phyloP scores from a whole-genome alignment of 2,888 invertebrate genomes.

The Unio pictorum region DNA sequence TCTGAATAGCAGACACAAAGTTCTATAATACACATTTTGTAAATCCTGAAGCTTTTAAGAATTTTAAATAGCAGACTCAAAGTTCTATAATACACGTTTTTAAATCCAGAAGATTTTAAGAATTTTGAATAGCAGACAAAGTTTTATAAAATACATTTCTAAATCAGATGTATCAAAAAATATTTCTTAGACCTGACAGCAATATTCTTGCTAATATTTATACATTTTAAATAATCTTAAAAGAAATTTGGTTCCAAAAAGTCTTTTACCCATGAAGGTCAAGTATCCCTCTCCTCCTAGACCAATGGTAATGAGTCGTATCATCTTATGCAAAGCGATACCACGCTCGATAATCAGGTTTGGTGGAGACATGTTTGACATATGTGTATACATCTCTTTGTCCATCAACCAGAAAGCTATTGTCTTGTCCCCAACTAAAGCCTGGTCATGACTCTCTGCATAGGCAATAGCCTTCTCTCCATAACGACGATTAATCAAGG shows the following conservation, averaged over 20 bases:
- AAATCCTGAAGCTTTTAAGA: too few species aligned
- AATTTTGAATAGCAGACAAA: too few species aligned
- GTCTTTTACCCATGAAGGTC: conserved; percentile 91
- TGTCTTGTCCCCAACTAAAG: conserved; percentile 88
- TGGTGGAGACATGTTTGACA: conserved; percentile 80
- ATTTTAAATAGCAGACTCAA: too few species aligned
- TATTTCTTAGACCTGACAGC: too few species aligned
- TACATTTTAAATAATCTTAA: too few species aligned
- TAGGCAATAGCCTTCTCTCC: conserved; percentile 97
- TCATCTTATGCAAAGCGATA: conserved; percentile 96
- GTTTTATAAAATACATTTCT: too few species aligned
- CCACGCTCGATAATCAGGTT: conserved; percentile 86
- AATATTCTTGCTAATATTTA: too few species aligned
- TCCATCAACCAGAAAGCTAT: conserved; percentile 99
- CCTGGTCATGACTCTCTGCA: conserved; percentile 98
- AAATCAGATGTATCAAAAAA: neutral
- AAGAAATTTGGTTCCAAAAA: neutral
- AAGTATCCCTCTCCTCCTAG: conserved; percentile 98
- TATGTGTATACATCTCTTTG: conserved; percentile 97
- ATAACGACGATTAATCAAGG: conserved; percentile 94
- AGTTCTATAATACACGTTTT: too few species aligned
- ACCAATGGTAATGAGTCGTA: conserved; percentile 92
- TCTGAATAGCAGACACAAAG: too few species aligned
- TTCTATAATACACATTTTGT: too few species aligned
- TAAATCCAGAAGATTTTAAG: too few species aligned